A percentile compares a stretch with the other conserved stretches of the same genome.
Conservation (phyloP, 53 echinoderm and acorn worm species). For the Temnopleurus reevesii region DNA sequence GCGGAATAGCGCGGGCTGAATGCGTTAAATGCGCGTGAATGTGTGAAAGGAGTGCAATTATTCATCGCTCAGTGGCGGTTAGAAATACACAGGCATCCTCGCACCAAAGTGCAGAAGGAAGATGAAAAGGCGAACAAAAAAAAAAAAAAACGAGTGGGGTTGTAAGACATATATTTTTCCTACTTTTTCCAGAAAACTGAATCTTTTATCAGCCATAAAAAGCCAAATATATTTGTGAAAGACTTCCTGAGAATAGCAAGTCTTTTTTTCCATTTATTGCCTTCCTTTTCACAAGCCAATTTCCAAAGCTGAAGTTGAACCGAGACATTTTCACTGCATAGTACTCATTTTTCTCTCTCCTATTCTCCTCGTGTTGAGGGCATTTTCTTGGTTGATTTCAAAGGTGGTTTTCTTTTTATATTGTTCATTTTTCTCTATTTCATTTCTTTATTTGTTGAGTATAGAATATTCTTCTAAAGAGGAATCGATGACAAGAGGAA, state of each 20-base stretch:
- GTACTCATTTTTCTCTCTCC: background rate
- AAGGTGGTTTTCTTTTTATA: background rate
- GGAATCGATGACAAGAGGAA: too few relatives aligned
- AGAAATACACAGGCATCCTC: background rate
- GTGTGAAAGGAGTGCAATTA: constrained; percentile 35
- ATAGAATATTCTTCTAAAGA: too few relatives aligned
- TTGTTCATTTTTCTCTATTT: background rate
- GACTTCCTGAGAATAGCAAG: constrained; percentile 8
- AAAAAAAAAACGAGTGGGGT: background rate
- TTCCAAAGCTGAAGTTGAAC: background rate
- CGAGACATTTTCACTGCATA: background rate
- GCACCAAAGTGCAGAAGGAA: constrained; percentile 38
- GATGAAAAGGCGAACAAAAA: background rate
- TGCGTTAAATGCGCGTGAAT: constrained; percentile 54
- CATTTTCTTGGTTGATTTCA: too few relatives aligned
- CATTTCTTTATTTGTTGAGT: too few relatives aligned
- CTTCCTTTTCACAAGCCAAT: background rate
- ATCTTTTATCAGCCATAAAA: background rate
- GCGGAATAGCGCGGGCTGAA: constrained; percentile 6
- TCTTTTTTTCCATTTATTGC: background rate
- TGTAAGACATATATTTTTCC: constrained; percentile 1
- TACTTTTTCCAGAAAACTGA: constrained; percentile 35
- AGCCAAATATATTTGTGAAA: constrained; percentile 26
- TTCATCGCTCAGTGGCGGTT: constrained; percentile 7
- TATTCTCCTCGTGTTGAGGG: background rate